Base-by-base conservation (phyloP, 1,140 invertebrate species). In the Calliopsis andreniformis region DNA sequence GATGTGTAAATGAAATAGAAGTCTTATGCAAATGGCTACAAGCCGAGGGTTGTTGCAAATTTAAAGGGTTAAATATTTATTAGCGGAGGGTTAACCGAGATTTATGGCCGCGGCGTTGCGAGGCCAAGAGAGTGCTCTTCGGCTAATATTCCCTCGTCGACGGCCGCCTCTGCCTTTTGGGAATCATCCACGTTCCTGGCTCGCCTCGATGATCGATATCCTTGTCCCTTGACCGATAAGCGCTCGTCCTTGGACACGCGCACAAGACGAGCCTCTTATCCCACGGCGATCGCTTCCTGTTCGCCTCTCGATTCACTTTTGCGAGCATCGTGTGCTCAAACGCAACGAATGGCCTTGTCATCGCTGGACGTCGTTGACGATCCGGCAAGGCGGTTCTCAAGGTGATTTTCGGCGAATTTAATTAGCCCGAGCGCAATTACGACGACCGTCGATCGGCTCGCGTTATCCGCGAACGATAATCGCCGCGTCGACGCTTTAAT, bases 1-100 rank as follows among this genome's bases (percentile, higher is more conserved):
- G 91, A 92, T 93, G 92, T 93, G 92, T 93, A 93, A 93, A 93
- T 93, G 93, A 93, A 93, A 93, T 93, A 93, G 92, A 93, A 93
- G 92, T 92, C 92, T 92, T 92, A 93, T 93, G 93, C 92, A 93
- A 93, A 93, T 93, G 87, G 88, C 76, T 90, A 92, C 91, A 91
- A 85, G 91, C 88, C 90, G 91, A 91, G 91, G 91, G 90, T 89
- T 91, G 90, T 91, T 91, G 91, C 88, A 92, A 92, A 92, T 91
- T 91, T 92, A 92, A 92, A 92, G 91, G 91, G 91, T 92, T 92
- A 92, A 92, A 92, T 92, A 92, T 92, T 91, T 92, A 92, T 92
- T 92, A 92, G 90, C 85, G 77, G 86, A 88, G 90, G 88, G 89
- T 92, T 89, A 91, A 90, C 89, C 87, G 88, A 91, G 91, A 92